These are phyloP conservation scores for Malurus elegans DNA, from an alignment of 2,113 vertebrate species.

Conservation along the genomic window DNA sequence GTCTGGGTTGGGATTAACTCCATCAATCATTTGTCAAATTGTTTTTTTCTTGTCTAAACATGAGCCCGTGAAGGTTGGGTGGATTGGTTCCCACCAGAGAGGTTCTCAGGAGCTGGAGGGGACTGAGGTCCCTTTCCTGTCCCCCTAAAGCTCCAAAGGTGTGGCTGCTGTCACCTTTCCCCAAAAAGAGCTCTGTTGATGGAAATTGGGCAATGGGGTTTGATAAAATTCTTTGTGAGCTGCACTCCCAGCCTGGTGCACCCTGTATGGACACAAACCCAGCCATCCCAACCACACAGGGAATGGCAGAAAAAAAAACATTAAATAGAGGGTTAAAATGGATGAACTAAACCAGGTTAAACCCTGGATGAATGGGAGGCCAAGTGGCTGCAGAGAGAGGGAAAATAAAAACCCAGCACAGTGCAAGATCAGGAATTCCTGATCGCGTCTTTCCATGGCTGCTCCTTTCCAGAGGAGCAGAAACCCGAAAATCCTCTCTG, in stretches of 20 bases:
- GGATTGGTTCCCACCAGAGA: not conserved
- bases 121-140: not conserved
- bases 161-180: not conserved
- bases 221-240: not conserved
- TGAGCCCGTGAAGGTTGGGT: rapidly evolving
- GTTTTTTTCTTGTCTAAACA: rapidly evolving
- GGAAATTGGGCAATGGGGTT: too few relatives aligned
- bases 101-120: not conserved
- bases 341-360: not conserved
- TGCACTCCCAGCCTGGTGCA: not conserved
- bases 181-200: not conserved
- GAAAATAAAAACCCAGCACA: too few relatives aligned
- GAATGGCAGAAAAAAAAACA: not conserved
- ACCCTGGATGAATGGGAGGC: not conserved
- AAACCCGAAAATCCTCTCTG: not conserved
- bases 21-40: not conserved
- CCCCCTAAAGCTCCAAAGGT: not conserved
- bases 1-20: not conserved
- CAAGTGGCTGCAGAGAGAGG: not conserved
- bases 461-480: not conserved
- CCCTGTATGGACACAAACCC: rapidly evolving
- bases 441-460: rapidly evolving
- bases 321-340: too few relatives aligned
- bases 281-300: not conserved
- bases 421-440: not conserved